phyloP scores from a whole-genome alignment of 2,888 invertebrate species.

The Scaptomyza polygonia region DNA sequence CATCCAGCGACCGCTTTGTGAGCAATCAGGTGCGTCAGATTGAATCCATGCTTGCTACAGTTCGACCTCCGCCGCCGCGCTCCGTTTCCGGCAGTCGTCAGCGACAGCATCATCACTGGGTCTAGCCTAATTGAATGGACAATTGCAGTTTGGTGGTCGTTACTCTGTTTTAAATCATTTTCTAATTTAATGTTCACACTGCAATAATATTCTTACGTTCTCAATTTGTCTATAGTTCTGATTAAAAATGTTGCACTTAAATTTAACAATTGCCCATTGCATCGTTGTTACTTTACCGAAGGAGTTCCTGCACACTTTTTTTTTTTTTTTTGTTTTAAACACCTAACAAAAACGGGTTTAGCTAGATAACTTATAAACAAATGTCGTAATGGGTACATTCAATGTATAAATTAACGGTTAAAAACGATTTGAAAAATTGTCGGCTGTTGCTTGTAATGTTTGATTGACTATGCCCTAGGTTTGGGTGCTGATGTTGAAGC shows the following conservation, averaged over 20 bases:
- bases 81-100: slow-evolving; percentile 37
- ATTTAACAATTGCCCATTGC: slow-evolving; percentile 69
- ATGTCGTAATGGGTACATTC: slow-evolving; percentile 51
- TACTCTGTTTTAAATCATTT: slow-evolving; percentile 35
- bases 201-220: slow-evolving; percentile 75
- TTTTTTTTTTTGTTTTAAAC: slow-evolving; percentile 5
- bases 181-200: slow-evolving; percentile 61
- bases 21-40: slow-evolving; percentile 75
- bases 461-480: slow-evolving; percentile 57
- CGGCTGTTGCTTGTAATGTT: slow-evolving; percentile 45
- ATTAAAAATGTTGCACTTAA: slow-evolving; percentile 74
- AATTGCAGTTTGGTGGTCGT: slow-evolving; percentile 48
- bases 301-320: slow-evolving; percentile 28
- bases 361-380: slow-evolving; percentile 53
- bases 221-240: slow-evolving; percentile 75
- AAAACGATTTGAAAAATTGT: slow-evolving; percentile 50
- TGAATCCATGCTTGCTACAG: slow-evolving; percentile 71
- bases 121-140: slow-evolving; percentile 22
- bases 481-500: slow-evolving; percentile 35
- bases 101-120: slow-evolving; percentile 51
- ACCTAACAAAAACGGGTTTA: slow-evolving; percentile 23
- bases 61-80: slow-evolving; percentile 49
- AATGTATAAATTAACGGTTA: slow-evolving; percentile 57
- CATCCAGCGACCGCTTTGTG: slow-evolving; percentile 61
- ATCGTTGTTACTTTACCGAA: slow-evolving; percentile 27